Percentiles rank a stretch among this genome's conserved stretches.
phyloP scores from a whole-genome alignment of 2,888 invertebrate genomes.

The Ischnus inquisitorius region DNA sequence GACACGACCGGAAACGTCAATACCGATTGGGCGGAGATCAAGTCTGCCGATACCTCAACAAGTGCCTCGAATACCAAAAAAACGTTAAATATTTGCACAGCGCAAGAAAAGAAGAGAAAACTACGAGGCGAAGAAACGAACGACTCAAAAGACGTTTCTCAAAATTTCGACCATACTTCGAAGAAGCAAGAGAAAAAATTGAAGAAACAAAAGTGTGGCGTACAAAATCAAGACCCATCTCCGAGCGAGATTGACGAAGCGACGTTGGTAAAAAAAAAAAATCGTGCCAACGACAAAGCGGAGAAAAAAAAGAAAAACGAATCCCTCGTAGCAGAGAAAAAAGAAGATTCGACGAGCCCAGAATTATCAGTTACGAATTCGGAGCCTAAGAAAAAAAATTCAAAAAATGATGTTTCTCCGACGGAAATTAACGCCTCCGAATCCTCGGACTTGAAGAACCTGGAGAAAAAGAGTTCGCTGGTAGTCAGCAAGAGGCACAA shows the following conservation, averaged over 20 bases:
- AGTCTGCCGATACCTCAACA: constrained; percentile 15
- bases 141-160: background rate
- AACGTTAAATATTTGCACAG: background rate
- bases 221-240: background rate
- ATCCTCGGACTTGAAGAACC: constrained; percentile 51
- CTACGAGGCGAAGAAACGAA: background rate
- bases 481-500: constrained; percentile 80
- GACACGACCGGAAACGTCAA: constrained; percentile 71
- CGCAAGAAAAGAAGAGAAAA: constrained; percentile 25
- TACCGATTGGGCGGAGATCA: constrained; percentile 82
- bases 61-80: background rate
- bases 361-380: constrained; percentile 2
- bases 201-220: constrained; percentile 40
- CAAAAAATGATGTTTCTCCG: too few relatives aligned
- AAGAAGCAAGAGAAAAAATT: constrained; percentile 13
- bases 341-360: constrained; percentile 12
- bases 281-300: too few relatives aligned
- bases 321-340: background rate
- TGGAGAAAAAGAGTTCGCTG: constrained; percentile 52
- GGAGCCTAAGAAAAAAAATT: background rate
- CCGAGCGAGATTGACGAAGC: background rate
- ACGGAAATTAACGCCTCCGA: too few relatives aligned
- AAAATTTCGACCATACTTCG: background rate
- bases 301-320: constrained; percentile 26
- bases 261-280: constrained; percentile 2